Evolutionary conservation across 2,797 vertebrate species (phyloP).

Genomic region (Triplophysa bombifrons): DNA sequence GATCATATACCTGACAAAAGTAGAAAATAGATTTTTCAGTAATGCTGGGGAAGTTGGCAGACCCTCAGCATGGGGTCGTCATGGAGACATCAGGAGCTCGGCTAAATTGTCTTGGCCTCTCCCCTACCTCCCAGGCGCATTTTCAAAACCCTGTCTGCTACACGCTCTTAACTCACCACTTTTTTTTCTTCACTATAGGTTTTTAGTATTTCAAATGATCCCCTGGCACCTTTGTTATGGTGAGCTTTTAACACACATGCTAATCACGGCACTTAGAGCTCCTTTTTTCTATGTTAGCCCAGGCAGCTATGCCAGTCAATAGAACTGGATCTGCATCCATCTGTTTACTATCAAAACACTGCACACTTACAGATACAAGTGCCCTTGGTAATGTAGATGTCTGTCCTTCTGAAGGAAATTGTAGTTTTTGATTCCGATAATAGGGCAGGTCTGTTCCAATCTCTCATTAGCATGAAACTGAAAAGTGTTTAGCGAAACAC

Average conservation of each 20-base stretch:
- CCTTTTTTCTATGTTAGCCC: not conserved
- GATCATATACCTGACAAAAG: conserved; percentile 19
- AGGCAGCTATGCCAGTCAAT: not conserved
- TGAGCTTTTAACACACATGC: conserved; percentile 11
- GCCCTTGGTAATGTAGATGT: not conserved
- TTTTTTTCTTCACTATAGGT: conserved; percentile 64
- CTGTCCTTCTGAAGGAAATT: not conserved
- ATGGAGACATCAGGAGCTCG: conserved; percentile 64
- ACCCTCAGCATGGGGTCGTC: conserved; percentile 64
- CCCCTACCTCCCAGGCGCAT: conserved; percentile 35
- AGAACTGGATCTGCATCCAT: not conserved
- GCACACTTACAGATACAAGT: not conserved
- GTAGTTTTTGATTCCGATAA: not conserved
- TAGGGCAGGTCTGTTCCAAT: not conserved
- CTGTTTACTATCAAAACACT: not conserved
- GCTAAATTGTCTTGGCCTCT: conserved; percentile 65
- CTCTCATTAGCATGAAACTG: not conserved
- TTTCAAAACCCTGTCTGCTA: conserved; percentile 54
- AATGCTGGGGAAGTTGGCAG: conserved; percentile 51
- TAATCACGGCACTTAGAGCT: conserved; percentile 15
- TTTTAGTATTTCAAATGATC: conserved; percentile 59
- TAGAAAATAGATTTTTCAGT: conserved; percentile 56
- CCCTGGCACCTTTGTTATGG: not conserved
- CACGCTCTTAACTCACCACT: conserved; percentile 52
- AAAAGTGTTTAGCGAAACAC: not conserved